A percentile compares a stretch with the other conserved stretches of the same genome.
Evolutionary conservation across 2,797 vertebrate species (phyloP).

Genomic region (Dendrocincla fuliginosa): DNA sequence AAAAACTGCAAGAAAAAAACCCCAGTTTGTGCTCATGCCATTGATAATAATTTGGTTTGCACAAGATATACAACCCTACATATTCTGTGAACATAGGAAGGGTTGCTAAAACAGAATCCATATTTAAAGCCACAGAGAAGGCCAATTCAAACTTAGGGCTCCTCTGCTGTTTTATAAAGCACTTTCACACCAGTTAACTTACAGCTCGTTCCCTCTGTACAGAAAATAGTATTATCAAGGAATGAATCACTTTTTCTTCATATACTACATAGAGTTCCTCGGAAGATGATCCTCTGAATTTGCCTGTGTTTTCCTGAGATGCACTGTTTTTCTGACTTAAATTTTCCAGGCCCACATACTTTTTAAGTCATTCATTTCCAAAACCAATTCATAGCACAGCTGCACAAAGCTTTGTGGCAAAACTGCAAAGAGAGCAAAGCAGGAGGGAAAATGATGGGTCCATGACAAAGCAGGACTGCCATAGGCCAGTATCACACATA

Average conservation of each 20-base stretch:
- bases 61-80: background rate
- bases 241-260: background rate
- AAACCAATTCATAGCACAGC: background rate
- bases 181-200: background rate
- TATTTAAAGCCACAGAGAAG: background rate
- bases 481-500: background rate
- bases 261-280: background rate
- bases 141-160: background rate
- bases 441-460: background rate
- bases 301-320: background rate
- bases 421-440: background rate
- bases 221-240: background rate
- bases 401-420: background rate
- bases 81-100: background rate
- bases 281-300: background rate
- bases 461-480: background rate
- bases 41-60: background rate
- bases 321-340: background rate
- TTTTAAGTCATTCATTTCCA: background rate
- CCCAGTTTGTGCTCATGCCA: background rate
- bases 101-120: background rate
- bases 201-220: background rate
- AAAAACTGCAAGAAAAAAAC: background rate
- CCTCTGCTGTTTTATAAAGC: background rate
- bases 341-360: background rate